Evolutionary conservation across 2,113 vertebrate species (phyloP).

Genomic region (Nannospalax galili): DNA sequence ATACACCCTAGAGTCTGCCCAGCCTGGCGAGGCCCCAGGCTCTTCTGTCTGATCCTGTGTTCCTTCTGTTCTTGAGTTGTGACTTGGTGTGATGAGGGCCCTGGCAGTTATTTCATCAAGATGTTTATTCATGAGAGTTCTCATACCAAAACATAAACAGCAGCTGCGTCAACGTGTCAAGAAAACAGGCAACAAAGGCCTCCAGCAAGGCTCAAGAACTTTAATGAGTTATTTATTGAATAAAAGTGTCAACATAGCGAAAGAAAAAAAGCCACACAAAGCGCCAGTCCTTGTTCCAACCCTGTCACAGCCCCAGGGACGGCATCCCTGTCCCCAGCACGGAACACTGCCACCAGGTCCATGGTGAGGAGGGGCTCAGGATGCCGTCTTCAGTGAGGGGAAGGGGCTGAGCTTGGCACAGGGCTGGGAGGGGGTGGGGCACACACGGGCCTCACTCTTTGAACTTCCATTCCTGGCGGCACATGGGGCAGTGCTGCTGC

Average conservation of each 20-base stretch:
- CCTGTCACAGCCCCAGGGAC: background rate
- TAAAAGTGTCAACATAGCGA: background rate
- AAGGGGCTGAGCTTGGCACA: fast-evolving
- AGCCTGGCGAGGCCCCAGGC: background rate
- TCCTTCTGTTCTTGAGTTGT: background rate
- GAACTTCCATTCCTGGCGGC: constrained; percentile 98
- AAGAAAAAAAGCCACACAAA: background rate
- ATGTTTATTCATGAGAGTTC: constrained; percentile 68
- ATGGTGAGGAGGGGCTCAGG: no score
- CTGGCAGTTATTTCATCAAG: fast-evolving
- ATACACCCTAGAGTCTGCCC: background rate
- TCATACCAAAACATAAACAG: background rate
- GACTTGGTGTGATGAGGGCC: background rate
- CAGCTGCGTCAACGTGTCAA: background rate
- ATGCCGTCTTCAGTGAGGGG: fast-evolving
- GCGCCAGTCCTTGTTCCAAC: background rate
- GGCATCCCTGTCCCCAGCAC: background rate
- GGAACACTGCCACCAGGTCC: background rate
- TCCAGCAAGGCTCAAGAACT: background rate
- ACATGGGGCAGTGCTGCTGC: constrained; percentile 99
- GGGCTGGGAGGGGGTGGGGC: fast-evolving
- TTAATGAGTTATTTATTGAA: constrained; percentile 56
- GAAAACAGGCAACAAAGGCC: background rate
- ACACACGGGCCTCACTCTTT: constrained; percentile 88
- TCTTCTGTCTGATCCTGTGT: no score